Evolutionary conservation across 2,797 vertebrate species (phyloP).

Genomic region (Chromis chromis): DNA sequence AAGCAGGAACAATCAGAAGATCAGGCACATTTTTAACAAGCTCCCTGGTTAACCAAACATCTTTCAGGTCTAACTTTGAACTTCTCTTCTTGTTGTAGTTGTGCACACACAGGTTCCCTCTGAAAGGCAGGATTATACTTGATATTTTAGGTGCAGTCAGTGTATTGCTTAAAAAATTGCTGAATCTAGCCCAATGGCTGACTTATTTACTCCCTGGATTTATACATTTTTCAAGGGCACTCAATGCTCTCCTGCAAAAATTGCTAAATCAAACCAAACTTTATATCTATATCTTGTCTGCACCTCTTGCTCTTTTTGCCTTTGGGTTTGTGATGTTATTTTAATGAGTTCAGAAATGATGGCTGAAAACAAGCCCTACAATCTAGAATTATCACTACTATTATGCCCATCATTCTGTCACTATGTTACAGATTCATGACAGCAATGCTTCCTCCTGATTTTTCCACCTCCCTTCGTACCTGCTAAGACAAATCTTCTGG

Average conservation of each 20-base stretch:
- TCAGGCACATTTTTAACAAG: not conserved
- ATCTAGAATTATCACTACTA: not conserved
- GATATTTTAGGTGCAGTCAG: not conserved
- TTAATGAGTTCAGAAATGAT: no score
- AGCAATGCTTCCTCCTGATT: not conserved
- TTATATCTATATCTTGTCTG: no score
- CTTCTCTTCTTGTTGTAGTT: not conserved
- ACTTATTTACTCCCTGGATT: not conserved
- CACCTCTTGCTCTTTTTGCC: not conserved
- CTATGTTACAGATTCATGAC: not conserved
- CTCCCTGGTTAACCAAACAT: not conserved
- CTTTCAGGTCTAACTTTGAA: not conserved
- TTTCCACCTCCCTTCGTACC: conserved; percentile 71
- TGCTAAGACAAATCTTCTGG: conserved; percentile 88
- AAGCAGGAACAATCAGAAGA: not conserved
- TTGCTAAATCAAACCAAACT: no score
- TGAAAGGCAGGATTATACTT: not conserved
- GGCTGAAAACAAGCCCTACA: no score
- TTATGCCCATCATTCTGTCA: not conserved
- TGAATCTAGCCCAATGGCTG: not conserved
- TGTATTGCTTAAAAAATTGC: not conserved
- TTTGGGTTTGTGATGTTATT: not conserved
- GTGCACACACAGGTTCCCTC: not conserved
- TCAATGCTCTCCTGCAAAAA: no score
- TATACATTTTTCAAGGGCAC: no score